A percentile compares a stretch with the other conserved stretches of the same genome.
Conservation (phyloP, 1,140 invertebrate species). For the Scaptomyza pallida region DNA sequence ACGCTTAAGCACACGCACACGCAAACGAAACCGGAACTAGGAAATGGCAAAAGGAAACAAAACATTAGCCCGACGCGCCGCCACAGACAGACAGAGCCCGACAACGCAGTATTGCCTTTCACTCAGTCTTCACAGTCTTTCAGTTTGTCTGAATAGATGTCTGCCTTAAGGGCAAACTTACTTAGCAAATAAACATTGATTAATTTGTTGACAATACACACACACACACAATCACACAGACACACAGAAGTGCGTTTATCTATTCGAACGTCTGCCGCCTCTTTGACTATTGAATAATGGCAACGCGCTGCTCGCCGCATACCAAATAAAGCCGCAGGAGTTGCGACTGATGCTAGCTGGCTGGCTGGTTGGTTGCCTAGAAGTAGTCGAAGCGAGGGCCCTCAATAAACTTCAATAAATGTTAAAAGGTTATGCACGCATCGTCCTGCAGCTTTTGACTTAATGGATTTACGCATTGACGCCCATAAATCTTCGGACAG, state of each 20-base stretch:
- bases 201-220: slow-evolving; percentile 82
- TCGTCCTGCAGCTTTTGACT: slow-evolving; percentile 59
- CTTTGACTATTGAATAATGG: slow-evolving; percentile 75
- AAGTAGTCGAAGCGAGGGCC: slow-evolving; percentile 13
- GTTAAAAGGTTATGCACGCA: slow-evolving; percentile 78
- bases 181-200: slow-evolving; percentile 84
- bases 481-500: slow-evolving; percentile 71
- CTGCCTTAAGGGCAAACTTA: slow-evolving; percentile 76
- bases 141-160: slow-evolving; percentile 28
- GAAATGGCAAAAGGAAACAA: slow-evolving; percentile 77
- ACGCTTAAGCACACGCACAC: slow-evolving; percentile 18
- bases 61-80: slow-evolving; percentile 54
- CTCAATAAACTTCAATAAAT: slow-evolving; percentile 81
- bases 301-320: slow-evolving; percentile 56
- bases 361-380: neutral
- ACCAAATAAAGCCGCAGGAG: slow-evolving; percentile 61
- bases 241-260: slow-evolving; percentile 28
- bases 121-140: slow-evolving; percentile 7
- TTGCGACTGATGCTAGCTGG: slow-evolving; percentile 8
- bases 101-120: neutral
- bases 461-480: slow-evolving; percentile 76
- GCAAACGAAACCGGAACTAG: slow-evolving; percentile 58
- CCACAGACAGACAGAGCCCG: slow-evolving; percentile 16
- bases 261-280: slow-evolving; percentile 40
- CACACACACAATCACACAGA: slow-evolving; percentile 19